Evolutionary conservation across 2,888 invertebrate species (phyloP), one percentile per base, ranked within the genome.

Genomic region (Chrysotoxum bicinctum): DNA sequence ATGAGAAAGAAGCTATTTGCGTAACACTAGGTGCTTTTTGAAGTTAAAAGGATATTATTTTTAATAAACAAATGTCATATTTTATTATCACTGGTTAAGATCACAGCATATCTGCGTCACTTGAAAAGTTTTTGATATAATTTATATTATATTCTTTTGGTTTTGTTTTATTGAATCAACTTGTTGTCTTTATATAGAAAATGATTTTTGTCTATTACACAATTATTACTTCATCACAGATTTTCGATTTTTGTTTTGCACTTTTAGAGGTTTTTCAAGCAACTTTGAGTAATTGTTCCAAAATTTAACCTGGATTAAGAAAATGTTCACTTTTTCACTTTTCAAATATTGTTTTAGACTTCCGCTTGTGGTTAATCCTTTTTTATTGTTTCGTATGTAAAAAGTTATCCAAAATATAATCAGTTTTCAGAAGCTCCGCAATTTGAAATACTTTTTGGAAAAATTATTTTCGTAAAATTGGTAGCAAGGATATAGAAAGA

Each of bases 171-270:
- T n/a, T 19, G 21, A 66, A 62, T 62, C 81, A 80, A 85, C 81
- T 80, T 76, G 60, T 81, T 68, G 54, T 40, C 35, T 66, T 52
- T 26, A 7, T 26, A 7, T 6, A 30, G 35, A 50, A 50, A 54
- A 4, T 58, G 1, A 48, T 19, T 32, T 19, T 74, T 54, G 40
- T 70, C 74, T 58, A 60, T 79, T 84, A 84, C 79, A 84, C 84
- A 84, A 84, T 70, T 75, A 72, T 74, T 79, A 75, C 79, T 79
- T 84, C 84, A 84, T 80, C 72, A 72, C 14, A 58, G 64, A 19
- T 50, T 35, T 50, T 45, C 69, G 23, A 52, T 52, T 66, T 72
- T 12, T 43, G n/a, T 1, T 35, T 69, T 43, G 21, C 75, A 81
- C 80, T 82, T 81, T 72, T 32, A 70, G 19, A 68, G 45, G 26